Evolutionary conservation across 1,140 invertebrate species (phyloP).

Genomic region (Drosophila gunungcola): DNA sequence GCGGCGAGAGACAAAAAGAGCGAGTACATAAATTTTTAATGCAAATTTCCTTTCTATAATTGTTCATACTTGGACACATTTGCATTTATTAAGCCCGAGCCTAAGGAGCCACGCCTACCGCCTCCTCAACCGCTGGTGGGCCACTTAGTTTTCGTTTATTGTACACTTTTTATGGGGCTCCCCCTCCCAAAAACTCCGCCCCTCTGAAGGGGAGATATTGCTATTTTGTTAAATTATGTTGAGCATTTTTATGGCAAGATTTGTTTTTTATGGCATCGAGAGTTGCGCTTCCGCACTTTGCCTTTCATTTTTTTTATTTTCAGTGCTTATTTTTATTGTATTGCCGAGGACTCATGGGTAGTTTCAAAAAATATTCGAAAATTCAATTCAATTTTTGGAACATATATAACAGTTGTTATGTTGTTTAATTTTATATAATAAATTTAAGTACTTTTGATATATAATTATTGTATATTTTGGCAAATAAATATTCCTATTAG

Average conservation of each 20-base stretch:
- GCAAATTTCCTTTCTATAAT: constrained; percentile 82
- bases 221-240: constrained; percentile 82
- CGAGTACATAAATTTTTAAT: constrained; percentile 81
- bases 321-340: constrained; percentile 51
- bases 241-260: constrained; percentile 77
- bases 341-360: constrained; percentile 10
- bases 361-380: background rate
- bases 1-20: constrained; percentile 24
- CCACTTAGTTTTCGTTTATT: constrained; percentile 81
- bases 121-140: background rate
- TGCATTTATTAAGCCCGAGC: constrained; percentile 71
- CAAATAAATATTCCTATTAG: no score
- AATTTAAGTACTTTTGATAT: no score
- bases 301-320: constrained; percentile 1
- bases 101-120: constrained; percentile 18
- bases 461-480: no score
- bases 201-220: constrained; percentile 54
- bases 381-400: no score
- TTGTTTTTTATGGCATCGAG: constrained; percentile 76
- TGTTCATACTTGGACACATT: constrained; percentile 81
- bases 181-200: background rate
- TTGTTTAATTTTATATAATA: no score
- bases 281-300: constrained; percentile 38
- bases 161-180: constrained; percentile 68
- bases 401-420: no score